A percentile compares a stretch with the other conserved stretches of the same genome.
phyloP scores from a whole-genome alignment of 2,113 vertebrate species.

The Pteruthius melanotis region DNA sequence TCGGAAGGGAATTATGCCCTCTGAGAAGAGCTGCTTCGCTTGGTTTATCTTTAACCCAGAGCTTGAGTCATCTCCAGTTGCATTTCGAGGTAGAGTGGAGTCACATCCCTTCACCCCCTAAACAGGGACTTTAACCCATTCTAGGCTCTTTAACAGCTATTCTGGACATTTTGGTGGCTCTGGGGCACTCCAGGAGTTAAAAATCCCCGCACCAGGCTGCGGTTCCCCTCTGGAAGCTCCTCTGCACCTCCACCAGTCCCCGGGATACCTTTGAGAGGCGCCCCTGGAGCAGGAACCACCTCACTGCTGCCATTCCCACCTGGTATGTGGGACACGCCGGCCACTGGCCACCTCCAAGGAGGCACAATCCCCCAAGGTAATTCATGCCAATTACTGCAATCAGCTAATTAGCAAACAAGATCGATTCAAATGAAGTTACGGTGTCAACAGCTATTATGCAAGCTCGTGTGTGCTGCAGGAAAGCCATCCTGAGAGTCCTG shows the following conservation, averaged over 20 bases:
- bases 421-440: slow-evolving; percentile 33
- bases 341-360: neutral
- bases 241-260: neutral
- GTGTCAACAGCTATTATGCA: slow-evolving; percentile 33
- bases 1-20: neutral
- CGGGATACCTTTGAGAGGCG: neutral
- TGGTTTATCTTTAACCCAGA: neutral
- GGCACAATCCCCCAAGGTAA: slow-evolving; percentile 1
- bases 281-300: neutral
- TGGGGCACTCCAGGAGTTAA: neutral
- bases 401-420: slow-evolving; percentile 60
- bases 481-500: neutral
- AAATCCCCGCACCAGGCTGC: neutral
- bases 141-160: neutral
- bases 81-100: neutral
- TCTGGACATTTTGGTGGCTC: neutral
- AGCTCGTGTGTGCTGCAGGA: neutral
- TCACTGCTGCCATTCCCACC: neutral
- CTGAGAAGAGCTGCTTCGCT: neutral
- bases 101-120: neutral
- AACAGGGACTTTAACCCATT: neutral
- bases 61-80: neutral
- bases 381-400: slow-evolving; percentile 47
- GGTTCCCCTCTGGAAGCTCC: neutral
- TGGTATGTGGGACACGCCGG: rapidly evolving